These are phyloP conservation scores for Drosophila willistoni DNA, from an alignment of 1,140 invertebrate genomes.

Conservation along the genomic window DNA sequence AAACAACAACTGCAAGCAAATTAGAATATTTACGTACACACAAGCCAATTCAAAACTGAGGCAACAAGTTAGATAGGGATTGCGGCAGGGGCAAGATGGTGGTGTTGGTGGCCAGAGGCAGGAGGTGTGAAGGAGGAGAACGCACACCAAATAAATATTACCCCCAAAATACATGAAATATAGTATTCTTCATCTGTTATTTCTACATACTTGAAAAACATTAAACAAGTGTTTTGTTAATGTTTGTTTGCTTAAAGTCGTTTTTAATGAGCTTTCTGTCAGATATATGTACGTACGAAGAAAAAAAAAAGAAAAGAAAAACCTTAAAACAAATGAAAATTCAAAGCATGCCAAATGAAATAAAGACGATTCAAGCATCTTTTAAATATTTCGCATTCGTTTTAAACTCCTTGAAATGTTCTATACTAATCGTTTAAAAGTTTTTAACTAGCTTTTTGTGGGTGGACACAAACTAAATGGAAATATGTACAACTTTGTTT, in stretches of 20 bases:
- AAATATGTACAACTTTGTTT: no score
- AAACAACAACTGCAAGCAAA: slow-evolving; percentile 69
- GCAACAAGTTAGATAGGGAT: background rate
- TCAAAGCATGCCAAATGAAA: slow-evolving; percentile 5
- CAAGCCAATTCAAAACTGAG: background rate
- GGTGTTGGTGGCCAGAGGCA: background rate
- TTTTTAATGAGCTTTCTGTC: slow-evolving; percentile 66
- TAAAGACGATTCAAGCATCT: background rate
- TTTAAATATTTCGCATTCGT: background rate
- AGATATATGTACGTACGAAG: background rate
- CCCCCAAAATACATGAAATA: slow-evolving; percentile 14
- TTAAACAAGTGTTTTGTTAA: slow-evolving; percentile 81
- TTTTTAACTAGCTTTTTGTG: background rate
- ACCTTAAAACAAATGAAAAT: slow-evolving; percentile 24
- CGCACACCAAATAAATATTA: slow-evolving; percentile 25
- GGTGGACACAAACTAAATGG: no score
- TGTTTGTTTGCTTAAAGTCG: slow-evolving; percentile 73
- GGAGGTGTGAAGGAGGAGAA: slow-evolving; percentile 8
- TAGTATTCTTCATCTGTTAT: slow-evolving; percentile 36
- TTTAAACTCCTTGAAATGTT: background rate
- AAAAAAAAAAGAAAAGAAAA: slow-evolving; percentile 13
- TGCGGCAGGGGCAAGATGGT: no score
- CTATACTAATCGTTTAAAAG: background rate
- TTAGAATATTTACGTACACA: slow-evolving; percentile 75
- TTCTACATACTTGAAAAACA: slow-evolving; percentile 75